These are phyloP conservation scores for Drosophila carrolli DNA, from an alignment of 1,140 invertebrate genomes.

Conservation along the genomic window DNA sequence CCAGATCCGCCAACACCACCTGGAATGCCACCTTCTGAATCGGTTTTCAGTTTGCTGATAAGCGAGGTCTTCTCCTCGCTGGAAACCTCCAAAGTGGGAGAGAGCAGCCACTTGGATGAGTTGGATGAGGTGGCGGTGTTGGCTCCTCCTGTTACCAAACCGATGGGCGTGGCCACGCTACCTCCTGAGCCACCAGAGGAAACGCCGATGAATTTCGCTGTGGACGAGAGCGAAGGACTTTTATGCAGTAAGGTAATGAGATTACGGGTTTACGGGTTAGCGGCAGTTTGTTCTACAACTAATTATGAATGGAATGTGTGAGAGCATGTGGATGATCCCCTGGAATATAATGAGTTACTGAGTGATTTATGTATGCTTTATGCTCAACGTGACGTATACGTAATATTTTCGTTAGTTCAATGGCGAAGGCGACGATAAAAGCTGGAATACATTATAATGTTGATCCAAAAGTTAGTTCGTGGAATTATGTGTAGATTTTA, in stretches of 20 bases:
- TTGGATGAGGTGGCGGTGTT: constrained; percentile 61
- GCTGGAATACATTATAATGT: constrained; percentile 35
- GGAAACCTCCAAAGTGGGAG: constrained; percentile 77
- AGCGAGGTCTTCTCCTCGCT: constrained; percentile 83
- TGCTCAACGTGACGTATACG: constrained; percentile 46
- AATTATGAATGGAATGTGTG: constrained; percentile 26
- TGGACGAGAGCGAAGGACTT: constrained; percentile 84
- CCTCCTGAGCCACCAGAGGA: constrained; percentile 41
- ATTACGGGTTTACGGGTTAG: constrained; percentile 64
- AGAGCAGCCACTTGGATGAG: constrained; percentile 82
- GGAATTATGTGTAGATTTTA: constrained; percentile 4
- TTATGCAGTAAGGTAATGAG: constrained; percentile 84
- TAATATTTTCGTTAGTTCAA: constrained; percentile 36
- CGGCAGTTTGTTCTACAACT: constrained; percentile 41
- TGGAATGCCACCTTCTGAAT: constrained; percentile 60
- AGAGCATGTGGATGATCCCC: constrained; percentile 24
- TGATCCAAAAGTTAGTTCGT: constrained; percentile 16
- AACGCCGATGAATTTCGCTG: constrained; percentile 80
- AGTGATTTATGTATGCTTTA: constrained; percentile 24
- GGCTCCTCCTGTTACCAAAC: constrained; percentile 28
- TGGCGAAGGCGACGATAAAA: constrained; percentile 37
- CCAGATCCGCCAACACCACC: constrained; percentile 7
- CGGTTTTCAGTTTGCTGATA: constrained; percentile 73
- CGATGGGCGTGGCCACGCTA: constrained; percentile 24
- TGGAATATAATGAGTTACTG: constrained; percentile 19